Base-by-base conservation (phyloP, 1,140 invertebrate genomes). In the Phymastichus coffea region DNA sequence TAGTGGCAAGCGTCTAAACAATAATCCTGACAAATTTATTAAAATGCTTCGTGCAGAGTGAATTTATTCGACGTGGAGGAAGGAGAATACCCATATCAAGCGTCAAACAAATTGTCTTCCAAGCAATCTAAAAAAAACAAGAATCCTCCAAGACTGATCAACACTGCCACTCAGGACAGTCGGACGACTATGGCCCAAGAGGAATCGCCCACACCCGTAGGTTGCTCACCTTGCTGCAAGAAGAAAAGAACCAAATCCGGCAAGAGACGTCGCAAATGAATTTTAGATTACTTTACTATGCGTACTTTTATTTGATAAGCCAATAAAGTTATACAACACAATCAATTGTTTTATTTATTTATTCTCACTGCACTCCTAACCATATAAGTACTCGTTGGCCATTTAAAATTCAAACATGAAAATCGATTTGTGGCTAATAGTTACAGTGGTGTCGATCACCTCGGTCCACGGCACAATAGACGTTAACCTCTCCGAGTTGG, bases 401-500 rank as follows among this genome's bases (percentile, higher is more conserved):
- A n/a, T n/a, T n/a, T n/a, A n/a, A n/a, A n/a, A n/a, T n/a, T n/a
- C n/a, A n/a, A n/a, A 37, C 12, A 37, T 37, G 14, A 37, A 14
- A 14, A 14, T 3, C 14, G 14, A 2, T 37, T 2, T 4, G 14
- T 37, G 3, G 15, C 15, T 3, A 15, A 3, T 3, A 37, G 12
- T 26, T 4, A 4, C 37, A 40, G 40, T 30, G 9, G 26, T 20
- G n/a, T n/a, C 9, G 17, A 43, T 8, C n/a, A n/a, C 9, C 20
- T n/a, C n/a, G n/a, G n/a, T n/a, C n/a, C n/a, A 6, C 40, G 63
- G 63, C 4, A 82, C 82, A 12, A 79, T 85, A 51, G 84, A 86
- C 64, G 70, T 86, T 61, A 85, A 82, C 75, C 54, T 81, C 14
- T 66, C 73, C 4, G 79, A 86, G 64, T 72, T 85, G 28, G 67